Evolutionary conservation across 2,888 invertebrate genomes (phyloP), one percentile per base, ranked within the genome.

Genomic region (Platynereis dumerilii): DNA sequence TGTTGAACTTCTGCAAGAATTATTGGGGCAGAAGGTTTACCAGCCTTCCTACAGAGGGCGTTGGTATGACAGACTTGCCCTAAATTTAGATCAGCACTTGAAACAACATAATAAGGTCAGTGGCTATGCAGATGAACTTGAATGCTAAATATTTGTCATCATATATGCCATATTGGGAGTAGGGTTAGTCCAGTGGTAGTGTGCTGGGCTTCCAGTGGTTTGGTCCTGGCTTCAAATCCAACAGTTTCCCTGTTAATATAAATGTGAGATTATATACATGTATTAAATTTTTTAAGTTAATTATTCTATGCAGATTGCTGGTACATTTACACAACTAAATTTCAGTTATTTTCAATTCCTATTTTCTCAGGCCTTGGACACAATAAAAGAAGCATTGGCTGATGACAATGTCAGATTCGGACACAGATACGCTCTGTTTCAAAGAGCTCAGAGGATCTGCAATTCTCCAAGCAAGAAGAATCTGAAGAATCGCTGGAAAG

Each of bases 21-120:
- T 91, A 22, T 83, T 90, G 20, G 72, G 72, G 0, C 89, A 90
- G 75, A 77, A 78, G 1, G 69, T 74, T 1, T 86, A 85, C 72
- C 83, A 83, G 67, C 64, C 69, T 26, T 78, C 82, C 64, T 79
- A 79, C 60, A 76, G 85, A 34, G 86, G 90, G 1, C 75, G 79
- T 55, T 86, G 86, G 85, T 89, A 87, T 78, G 87, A 88, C 28
- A 87, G 91, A 71, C 86, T 89, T 63, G 87, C 89, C 0, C 84
- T 90, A 0, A 88, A 90, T 72, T 80, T 88, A 27, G 87, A 90
- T 60, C 86, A 84, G 67, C 86, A 87, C 76, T 74, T 87, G 34
- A 86, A 86, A 71, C 72, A 79, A 44, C 81, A 79, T n/a, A 66
- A 71, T 29, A 67, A 83, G 76, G 84, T 85, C 66, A 60, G 67